Percentiles rank a stretch among this genome's conserved stretches.
These are phyloP conservation scores for Nyleta sp. DNA, from an alignment of 2,888 invertebrate genomes.

Conservation along the genomic window DNA sequence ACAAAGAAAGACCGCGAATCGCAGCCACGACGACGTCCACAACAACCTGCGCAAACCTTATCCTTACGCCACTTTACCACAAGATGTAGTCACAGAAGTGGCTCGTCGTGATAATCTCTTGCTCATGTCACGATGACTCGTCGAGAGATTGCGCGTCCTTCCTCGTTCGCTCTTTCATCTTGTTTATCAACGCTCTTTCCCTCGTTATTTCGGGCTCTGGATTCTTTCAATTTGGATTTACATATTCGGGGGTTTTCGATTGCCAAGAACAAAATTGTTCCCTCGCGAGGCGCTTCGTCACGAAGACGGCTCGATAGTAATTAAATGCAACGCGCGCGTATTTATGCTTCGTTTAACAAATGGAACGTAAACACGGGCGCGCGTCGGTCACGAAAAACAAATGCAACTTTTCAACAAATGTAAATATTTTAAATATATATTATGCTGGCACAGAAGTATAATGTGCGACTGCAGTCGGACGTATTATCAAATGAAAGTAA, in stretches of 20 bases:
- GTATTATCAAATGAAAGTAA: conserved; percentile 13
- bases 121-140: conserved; percentile 60
- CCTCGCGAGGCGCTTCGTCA: neutral
- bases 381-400: neutral
- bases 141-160: conserved; percentile 65
- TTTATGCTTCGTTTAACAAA: conserved; percentile 6
- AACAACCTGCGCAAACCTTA: conserved; percentile 79
- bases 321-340: neutral
- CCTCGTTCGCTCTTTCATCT: conserved; percentile 65
- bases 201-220: conserved; percentile 47
- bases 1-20: conserved; percentile 70
- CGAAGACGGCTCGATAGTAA: neutral
- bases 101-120: conserved; percentile 70
- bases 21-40: conserved; percentile 68
- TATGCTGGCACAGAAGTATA: neutral
- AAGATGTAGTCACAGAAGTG: conserved; percentile 77
- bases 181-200: conserved; percentile 60
- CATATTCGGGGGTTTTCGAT: conserved; percentile 37
- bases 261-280: neutral
- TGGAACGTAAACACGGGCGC: conserved; percentile 1
- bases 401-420: conserved; percentile 16
- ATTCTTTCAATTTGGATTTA: conserved; percentile 38
- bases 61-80: conserved; percentile 81
- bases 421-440: conserved; percentile 10
- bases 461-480: conserved; percentile 1